phyloP scores from a whole-genome alignment of 1,140 invertebrate genomes.

The Heterodera schachtii region DNA sequence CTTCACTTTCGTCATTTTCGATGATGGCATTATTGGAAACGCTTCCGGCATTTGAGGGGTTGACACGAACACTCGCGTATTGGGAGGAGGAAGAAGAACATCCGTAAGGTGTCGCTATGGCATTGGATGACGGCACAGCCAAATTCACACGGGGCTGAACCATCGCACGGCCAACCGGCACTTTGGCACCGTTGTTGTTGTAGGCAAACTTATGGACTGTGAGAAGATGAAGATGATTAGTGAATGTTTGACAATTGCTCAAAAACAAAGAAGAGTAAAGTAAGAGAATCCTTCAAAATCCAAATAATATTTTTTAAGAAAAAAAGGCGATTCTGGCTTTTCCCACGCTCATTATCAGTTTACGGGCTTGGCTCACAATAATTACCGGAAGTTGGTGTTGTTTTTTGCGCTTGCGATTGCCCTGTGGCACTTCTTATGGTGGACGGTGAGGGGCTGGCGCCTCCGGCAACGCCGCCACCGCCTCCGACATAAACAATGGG shows the following conservation, averaged over 20 bases:
- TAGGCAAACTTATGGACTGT: conserved; percentile 30
- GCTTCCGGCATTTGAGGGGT: neutral
- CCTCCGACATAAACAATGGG: conserved; percentile 52
- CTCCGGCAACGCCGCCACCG: neutral
- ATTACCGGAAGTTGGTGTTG: conserved; percentile 6
- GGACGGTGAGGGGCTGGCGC: conserved; percentile 19
- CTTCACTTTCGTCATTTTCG: neutral
- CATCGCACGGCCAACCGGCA: conserved; percentile 40
- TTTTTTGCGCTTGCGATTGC: conserved; percentile 1
- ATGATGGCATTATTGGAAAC: neutral
- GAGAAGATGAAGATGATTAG: neutral
- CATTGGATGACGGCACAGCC: neutral
- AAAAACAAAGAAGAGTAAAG: neutral
- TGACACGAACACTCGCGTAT: conserved; percentile 32
- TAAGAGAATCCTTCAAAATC: neutral
- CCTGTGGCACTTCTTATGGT: conserved; percentile 1
- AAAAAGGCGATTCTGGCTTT: neutral
- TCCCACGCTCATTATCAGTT: no score
- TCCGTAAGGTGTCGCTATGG: neutral
- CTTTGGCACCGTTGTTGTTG: conserved; percentile 23
- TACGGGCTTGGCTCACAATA: no score
- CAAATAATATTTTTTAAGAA: neutral
- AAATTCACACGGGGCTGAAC: conserved; percentile 43
- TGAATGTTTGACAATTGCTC: neutral
- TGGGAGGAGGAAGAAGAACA: conserved; percentile 17